Conservation (phyloP, 2,113 vertebrate genomes). For the Sula dactylatra region DNA sequence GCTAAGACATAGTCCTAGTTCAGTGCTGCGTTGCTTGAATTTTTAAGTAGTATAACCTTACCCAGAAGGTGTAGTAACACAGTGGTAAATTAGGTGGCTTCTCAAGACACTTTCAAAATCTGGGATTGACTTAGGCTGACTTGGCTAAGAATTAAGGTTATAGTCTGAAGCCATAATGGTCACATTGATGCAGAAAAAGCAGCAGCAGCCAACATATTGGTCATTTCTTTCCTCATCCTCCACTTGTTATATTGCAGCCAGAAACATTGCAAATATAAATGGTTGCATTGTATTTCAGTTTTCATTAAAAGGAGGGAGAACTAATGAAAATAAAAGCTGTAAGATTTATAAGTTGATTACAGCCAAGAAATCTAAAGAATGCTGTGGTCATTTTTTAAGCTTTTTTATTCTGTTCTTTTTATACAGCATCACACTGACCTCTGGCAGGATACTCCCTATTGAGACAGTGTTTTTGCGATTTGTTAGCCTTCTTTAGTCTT, state of each 20-base stretch:
- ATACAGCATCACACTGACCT: background rate
- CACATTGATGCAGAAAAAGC: background rate
- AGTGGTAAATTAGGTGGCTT: background rate
- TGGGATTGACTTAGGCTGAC: background rate
- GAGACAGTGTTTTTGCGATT: background rate
- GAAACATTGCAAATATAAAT: background rate
- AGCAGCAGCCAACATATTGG: background rate
- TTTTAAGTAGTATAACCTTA: background rate
- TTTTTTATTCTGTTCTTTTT: background rate
- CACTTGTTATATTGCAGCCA: background rate
- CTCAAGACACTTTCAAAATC: background rate
- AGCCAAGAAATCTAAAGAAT: slow-evolving; percentile 2
- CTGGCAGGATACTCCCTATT: slow-evolving; percentile 1
- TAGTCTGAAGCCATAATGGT: background rate
- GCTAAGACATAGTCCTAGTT: background rate
- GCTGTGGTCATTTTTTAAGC: background rate
- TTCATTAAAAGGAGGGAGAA: background rate
- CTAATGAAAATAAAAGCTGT: background rate
- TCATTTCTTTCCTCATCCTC: background rate
- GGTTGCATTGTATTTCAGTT: background rate
- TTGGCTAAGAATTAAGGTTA: background rate
- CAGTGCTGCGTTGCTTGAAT: background rate
- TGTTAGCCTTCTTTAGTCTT: background rate
- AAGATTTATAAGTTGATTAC: background rate
- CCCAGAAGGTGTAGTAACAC: background rate